Base-by-base conservation (phyloP, 2,797 vertebrate species). In the Hapalemur alaotrensis region DNA sequence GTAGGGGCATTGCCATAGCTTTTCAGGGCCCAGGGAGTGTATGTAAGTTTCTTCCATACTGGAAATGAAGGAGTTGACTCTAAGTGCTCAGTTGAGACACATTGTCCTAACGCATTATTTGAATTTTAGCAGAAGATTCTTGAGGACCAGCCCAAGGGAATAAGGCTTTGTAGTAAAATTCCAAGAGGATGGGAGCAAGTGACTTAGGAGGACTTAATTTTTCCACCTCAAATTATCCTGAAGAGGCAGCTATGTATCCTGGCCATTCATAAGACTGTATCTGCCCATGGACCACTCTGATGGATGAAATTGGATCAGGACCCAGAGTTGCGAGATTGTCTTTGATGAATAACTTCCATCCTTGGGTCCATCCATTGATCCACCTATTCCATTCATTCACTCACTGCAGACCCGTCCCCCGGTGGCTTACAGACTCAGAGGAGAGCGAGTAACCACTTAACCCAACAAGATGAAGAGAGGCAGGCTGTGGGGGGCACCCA, bases 1-100 rank as follows among this genome's bases (percentile, higher is more conserved):
- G 93, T 98, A 99, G 0, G 99, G 99, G 65, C 99, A 99, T 93
- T 99, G 99, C 8, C 99, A n/a, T 3, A 99, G 97, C 84, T 98
- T 98, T 4, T 99, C 98, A 2, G 99, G 99, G 97, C 99, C 99
- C 79, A 97, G 93, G 69, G 97, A 93, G 95, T 98, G 98, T 20
- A 97, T 93, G 94, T 98, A 98, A 95, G 93, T 98, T 90, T 97
- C 96, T 96, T 98, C 97, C 98, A 98, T 97, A 94, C 83, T 97
- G 95, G 95, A 93, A 96, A 93, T 48, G 90, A 95, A 97, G 94
- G 38, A 94, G 54, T 82, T n/a, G 84, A 97, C 93, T 93, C 92
- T 96, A 97, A 95, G 89, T 89, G 96, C 97, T 97, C 32, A 35
- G 32, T 65, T 65, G 17, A 35, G 63, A 65, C 7, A n/a, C 7